These are phyloP conservation scores for Porites divaricata DNA, from an alignment of 92 coral and sea anemone species.

Conservation along the genomic window DNA sequence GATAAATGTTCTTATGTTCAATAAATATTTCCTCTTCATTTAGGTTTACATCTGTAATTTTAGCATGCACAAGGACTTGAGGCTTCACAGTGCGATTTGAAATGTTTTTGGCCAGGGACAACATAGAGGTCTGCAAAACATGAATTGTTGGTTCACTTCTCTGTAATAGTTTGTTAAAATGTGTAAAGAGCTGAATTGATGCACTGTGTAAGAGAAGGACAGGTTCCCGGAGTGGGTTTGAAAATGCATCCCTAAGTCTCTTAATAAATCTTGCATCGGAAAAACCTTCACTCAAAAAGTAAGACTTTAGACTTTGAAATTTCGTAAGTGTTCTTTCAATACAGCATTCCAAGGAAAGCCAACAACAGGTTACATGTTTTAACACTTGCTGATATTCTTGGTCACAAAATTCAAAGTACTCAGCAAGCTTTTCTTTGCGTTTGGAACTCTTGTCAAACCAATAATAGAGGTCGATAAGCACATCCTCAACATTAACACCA, in stretches of 20 bases:
- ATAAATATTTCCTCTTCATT: too few species aligned
- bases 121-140: conserved; percentile 24
- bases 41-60: too few species aligned
- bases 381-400: conserved; percentile 41
- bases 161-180: conserved; percentile 52
- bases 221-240: conserved; percentile 45
- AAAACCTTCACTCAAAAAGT: too few species aligned
- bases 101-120: conserved; percentile 43
- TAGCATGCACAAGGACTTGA: conserved; percentile 1
- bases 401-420: conserved; percentile 52
- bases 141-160: conserved; percentile 53
- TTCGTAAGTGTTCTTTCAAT: conserved; percentile 50
- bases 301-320: conserved; percentile 51
- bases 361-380: conserved; percentile 48
- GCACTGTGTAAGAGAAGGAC: conserved; percentile 51
- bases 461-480: conserved; percentile 38
- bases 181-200: conserved; percentile 52
- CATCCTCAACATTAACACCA: conserved; percentile 52
- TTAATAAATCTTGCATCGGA: too few species aligned
- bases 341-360: conserved; percentile 55
- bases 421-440: conserved; percentile 43
- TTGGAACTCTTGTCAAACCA: conserved; percentile 65
- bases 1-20: conserved; percentile 30
- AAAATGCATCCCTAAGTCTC: too few species aligned
- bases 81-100: conserved; percentile 42